These are phyloP conservation scores for Montipora capricornis DNA, from an alignment of 64 coral and sea anemone species.

Conservation along the genomic window DNA sequence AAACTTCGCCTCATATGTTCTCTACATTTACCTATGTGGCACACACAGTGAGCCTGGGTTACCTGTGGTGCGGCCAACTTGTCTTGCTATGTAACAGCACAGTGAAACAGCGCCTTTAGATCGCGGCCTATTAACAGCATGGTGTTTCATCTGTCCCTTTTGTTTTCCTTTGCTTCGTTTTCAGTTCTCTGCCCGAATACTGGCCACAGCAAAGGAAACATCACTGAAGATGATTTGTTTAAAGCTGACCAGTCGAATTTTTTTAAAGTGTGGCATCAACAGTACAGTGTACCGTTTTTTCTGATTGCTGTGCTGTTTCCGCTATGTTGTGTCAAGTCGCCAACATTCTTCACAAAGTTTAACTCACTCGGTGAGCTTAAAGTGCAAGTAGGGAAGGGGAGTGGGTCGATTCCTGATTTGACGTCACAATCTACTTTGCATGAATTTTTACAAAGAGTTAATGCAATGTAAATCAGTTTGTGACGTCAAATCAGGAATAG, in stretches of 20 bases:
- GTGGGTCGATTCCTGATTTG: no score
- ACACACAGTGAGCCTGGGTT: no score
- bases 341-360: conserved; percentile 99
- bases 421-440: no score
- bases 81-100: no score
- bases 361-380: conserved; percentile 88
- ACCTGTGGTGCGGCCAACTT: no score
- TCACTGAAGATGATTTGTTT: neutral
- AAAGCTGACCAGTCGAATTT: conserved; percentile 59
- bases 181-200: conserved; percentile 77
- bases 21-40: no score
- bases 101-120: no score
- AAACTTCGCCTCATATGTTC: no score
- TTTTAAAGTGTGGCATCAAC: conserved; percentile 69
- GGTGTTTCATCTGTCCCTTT: neutral
- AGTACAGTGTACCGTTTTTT: conserved; percentile 81
- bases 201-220: conserved; percentile 34
- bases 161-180: neutral
- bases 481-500: no score
- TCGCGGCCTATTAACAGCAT: no score
- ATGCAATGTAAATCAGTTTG: no score
- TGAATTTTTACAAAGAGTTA: no score
- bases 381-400: neutral
- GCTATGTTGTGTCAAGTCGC: conserved; percentile 91
- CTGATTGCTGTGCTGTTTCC: conserved; percentile 84